Percentiles rank a stretch among this genome's conserved stretches.
Conservation (phyloP, 2,888 invertebrate genomes). For the Netelia virgata region DNA sequence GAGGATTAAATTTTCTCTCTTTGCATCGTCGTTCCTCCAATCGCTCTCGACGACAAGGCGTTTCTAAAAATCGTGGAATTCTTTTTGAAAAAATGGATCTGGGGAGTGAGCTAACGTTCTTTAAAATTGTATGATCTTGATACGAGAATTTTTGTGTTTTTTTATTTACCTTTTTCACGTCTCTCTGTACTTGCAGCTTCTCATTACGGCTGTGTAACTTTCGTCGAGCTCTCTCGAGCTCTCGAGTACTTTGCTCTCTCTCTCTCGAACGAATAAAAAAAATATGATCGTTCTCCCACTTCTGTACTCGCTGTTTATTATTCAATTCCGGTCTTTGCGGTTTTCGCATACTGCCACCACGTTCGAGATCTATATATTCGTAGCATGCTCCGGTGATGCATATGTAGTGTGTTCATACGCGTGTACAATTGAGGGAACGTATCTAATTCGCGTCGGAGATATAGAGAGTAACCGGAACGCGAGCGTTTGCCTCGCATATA, state of each 20-base stretch:
- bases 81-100: too few relatives aligned
- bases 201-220: background rate
- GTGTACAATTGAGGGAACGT: constrained; percentile 44
- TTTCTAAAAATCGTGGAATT: too few relatives aligned
- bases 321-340: constrained; percentile 49
- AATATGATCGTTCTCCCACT: constrained; percentile 41
- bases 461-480: constrained; percentile 8
- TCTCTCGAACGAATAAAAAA: constrained; percentile 1
- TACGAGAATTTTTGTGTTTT: background rate
- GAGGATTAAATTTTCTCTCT: too few relatives aligned
- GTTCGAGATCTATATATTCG: constrained; percentile 6
- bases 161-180: background rate
- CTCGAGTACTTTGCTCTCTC: background rate
- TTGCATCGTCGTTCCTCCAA: too few relatives aligned
- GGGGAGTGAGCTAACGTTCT: too few relatives aligned
- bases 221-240: too few relatives aligned
- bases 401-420: constrained; percentile 13
- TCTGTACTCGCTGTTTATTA: constrained; percentile 43
- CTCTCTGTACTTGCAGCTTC: background rate
- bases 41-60: too few relatives aligned
- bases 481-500: constrained; percentile 41
- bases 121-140: too few relatives aligned
- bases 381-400: constrained; percentile 10
- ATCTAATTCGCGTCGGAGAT: constrained; percentile 55
- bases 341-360: constrained; percentile 25